Evolutionary conservation across 2,888 invertebrate genomes (phyloP).

Genomic region (Apamea anceps): DNA sequence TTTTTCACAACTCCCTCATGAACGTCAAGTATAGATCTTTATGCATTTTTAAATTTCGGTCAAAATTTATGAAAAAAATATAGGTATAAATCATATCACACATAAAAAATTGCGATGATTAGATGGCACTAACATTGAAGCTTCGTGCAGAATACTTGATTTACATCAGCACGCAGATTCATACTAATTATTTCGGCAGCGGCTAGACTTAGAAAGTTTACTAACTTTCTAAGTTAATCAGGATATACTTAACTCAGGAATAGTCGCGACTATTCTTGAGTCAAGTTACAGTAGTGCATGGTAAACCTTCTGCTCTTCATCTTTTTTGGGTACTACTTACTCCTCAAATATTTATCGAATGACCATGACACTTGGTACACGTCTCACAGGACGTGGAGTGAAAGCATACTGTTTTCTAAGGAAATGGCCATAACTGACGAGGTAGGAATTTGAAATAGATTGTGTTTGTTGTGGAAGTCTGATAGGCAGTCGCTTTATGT

Average conservation of each 20-base stretch:
- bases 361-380: slow-evolving; percentile 36
- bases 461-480: not conserved
- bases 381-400: not conserved
- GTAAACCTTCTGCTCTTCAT: not conserved
- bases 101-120: not conserved
- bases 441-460: not conserved
- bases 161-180: not conserved
- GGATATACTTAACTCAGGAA: too few relatives aligned
- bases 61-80: too few relatives aligned
- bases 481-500: not conserved
- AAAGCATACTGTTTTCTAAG: not conserved
- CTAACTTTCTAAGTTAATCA: too few relatives aligned
- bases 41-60: not conserved
- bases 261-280: not conserved
- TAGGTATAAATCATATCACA: too few relatives aligned
- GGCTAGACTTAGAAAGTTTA: not conserved
- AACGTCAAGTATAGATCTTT: not conserved
- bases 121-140: not conserved
- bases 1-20: too few relatives aligned
- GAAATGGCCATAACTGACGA: not conserved
- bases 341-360: slow-evolving; percentile 50
- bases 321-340: not conserved
- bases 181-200: not conserved
- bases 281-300: not conserved
- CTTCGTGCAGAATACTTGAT: not conserved